These are phyloP conservation scores for Eledone cirrhosa DNA, from an alignment of 2,888 invertebrate genomes.

Conservation along the genomic window DNA sequence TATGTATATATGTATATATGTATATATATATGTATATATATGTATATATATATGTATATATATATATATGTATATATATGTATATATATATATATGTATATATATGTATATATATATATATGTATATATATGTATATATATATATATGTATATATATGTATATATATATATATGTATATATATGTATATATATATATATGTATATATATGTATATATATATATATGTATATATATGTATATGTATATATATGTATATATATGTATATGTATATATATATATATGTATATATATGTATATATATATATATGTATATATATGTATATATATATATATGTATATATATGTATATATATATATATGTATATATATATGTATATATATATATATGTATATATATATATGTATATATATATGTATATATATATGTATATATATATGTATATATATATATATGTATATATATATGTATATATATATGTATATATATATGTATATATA, in stretches of 20 bases:
- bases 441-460: neutral
- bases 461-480: neutral
- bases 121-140: neutral
- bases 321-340: neutral
- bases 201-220: no score
- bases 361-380: neutral
- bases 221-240: no score
- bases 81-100: neutral
- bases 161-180: no score
- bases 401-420: conserved; percentile 6
- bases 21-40: neutral
- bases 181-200: no score
- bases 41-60: neutral
- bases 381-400: neutral
- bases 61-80: neutral
- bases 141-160: neutral
- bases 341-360: neutral
- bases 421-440: neutral
- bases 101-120: neutral
- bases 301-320: neutral
- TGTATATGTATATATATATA: neutral
- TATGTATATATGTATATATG: neutral
- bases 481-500: neutral
- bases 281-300: neutral
- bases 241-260: neutral